phyloP scores from a whole-genome alignment of 1,140 invertebrate species.

The Orchestia grillus region DNA sequence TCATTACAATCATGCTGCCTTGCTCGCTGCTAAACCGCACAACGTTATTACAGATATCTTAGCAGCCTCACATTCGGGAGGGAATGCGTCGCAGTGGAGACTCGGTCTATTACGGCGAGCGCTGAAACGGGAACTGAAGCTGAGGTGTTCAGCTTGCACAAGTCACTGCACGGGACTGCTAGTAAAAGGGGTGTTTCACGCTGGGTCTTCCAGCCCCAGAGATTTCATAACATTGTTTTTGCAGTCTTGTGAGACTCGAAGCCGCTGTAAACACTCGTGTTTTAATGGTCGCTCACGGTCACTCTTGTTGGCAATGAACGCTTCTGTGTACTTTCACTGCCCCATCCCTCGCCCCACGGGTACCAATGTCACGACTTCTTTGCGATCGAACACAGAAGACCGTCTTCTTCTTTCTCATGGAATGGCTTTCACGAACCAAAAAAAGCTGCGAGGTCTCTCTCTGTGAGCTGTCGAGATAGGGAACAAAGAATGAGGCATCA shows the following conservation, averaged over 20 bases:
- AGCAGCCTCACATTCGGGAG: too few species aligned
- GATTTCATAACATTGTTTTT: neutral
- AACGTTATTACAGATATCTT: too few species aligned
- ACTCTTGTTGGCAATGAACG: constrained; percentile 20
- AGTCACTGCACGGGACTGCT: neutral
- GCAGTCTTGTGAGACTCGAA: neutral
- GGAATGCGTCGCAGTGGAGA: too few species aligned
- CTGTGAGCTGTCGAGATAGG: neutral
- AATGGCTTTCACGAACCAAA: neutral
- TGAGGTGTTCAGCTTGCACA: neutral
- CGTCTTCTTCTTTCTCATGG: neutral
- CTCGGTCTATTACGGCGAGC: too few species aligned
- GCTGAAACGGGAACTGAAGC: too few species aligned
- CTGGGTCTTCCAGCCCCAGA: neutral
- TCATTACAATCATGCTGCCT: too few species aligned
- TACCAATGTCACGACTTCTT: constrained; percentile 11
- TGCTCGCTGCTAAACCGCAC: too few species aligned
- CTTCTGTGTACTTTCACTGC: neutral
- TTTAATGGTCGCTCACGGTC: neutral
- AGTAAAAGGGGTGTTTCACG: neutral
- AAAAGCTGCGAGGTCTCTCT: neutral
- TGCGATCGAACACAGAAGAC: neutral
- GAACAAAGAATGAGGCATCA: constrained; percentile 7
- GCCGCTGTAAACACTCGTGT: neutral
- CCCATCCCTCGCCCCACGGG: neutral